Conservation (phyloP, 2,113 vertebrate genomes). For the Kryptolebias marmoratus region DNA sequence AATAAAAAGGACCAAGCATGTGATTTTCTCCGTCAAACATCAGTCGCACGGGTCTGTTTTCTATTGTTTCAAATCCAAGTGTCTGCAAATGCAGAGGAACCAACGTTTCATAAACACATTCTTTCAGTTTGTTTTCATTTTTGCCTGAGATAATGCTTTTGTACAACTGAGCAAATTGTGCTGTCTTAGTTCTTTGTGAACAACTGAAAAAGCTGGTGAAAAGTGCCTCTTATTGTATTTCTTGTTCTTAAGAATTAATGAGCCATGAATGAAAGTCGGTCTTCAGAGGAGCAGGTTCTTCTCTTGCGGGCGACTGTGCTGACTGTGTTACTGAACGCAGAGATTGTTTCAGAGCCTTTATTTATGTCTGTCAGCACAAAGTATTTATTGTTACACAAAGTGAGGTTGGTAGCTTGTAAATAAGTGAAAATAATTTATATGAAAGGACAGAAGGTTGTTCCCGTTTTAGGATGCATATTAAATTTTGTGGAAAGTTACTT, state of each 20-base stretch:
- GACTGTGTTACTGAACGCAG: constrained; percentile 48
- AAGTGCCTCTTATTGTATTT: constrained; percentile 5
- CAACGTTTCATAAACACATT: neutral
- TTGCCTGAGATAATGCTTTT: neutral
- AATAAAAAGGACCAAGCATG: constrained; percentile 2
- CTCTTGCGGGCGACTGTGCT: constrained; percentile 41
- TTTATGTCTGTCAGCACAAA: constrained; percentile 59
- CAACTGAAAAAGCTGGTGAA: neutral
- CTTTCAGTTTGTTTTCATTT: constrained; percentile 43
- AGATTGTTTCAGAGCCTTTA: constrained; percentile 37
- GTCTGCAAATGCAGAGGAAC: neutral
- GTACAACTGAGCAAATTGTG: constrained; percentile 15
- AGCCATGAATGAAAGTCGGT: constrained; percentile 37
- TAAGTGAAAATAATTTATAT: constrained; percentile 31
- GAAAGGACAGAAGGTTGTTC: neutral
- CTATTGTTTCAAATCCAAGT: neutral
- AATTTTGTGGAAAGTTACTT: constrained; percentile 9
- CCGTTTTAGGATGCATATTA: constrained; percentile 3
- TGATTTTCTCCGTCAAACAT: neutral
- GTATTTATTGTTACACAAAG: constrained; percentile 69
- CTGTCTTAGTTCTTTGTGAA: constrained; percentile 14
- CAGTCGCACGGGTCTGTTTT: neutral
- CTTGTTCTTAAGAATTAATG: constrained; percentile 24
- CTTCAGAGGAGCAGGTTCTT: constrained; percentile 72
- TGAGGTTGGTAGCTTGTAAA: constrained; percentile 21